These are phyloP conservation scores for Ovis aries DNA, from an alignment of 2,113 vertebrate species.

Conservation along the genomic window ARS-UI_Ramb_v3.0 NC_056055.1:133777001-133777500, in stretches of 20 bases:
- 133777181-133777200: not conserved
- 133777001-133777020: not conserved
- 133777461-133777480: not conserved
- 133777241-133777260: not conserved
- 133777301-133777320: not conserved
- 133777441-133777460: not conserved
- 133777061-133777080: not conserved
- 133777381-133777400: not conserved
- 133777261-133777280: not conserved
- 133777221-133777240: not conserved
- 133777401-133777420: not conserved
- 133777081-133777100: not conserved
- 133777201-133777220: not conserved
- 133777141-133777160: not conserved
- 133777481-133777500: not conserved
- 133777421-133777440: not conserved
- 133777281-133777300: not conserved
- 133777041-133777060: not conserved
- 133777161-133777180: not conserved
- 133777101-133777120: not conserved
- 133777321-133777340: not conserved
- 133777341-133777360: not conserved
- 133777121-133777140: slow-evolving; percentile 16
- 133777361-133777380: not conserved
- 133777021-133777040: not conserved